Base-by-base conservation (phyloP, 2,113 vertebrate species). In the Mormoops blainvillei region DNA sequence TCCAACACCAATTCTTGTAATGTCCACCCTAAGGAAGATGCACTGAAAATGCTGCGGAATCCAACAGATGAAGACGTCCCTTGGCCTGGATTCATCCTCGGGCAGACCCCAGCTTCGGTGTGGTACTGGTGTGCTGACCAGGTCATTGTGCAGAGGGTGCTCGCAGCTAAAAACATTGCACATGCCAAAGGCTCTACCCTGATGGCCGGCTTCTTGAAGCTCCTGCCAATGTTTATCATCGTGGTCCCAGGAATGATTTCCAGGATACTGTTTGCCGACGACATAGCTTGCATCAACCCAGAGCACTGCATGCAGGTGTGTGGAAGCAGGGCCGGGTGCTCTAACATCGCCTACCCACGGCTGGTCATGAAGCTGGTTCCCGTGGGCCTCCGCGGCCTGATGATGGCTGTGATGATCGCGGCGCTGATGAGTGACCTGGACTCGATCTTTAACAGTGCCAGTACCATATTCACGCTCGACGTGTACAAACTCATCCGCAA, bases 121-220 rank as follows among this genome's bases (percentile, higher is more conserved):
- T 99, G 99, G 99, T 99, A 99, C 98, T 99, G 99, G 99, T 99
- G 99, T 97, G 99, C 99, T 0, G 99, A 99, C 98, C 99, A 99
- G 97, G 99, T 99, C 96, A 99, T 99, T 33, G 99, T 99, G 77
- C 99, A 99, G 98, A 98, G 99, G 96, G 99, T 99, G 1, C 98
- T 99, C 56, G 99, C 99, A 3, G 99, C 99, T 70, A 99, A 99
- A 98, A 99, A 99, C 98, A 98, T 99, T 71, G 99, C 98, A 91
- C 99, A 99, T 9, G 99, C 99, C 77, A 99, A 99, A 96, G 99
- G 99, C 96, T 98, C 99, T 16, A 99, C 99, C 14, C 99, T 99
- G 48, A 99, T 99, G 99, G 99, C 99, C 63, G 99, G 99, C 58
- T 98, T 99, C 94, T 97, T 99, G 83, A 99, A 99, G 97, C 97